Conservation (phyloP, 2,113 vertebrate species). For the Grallaria varia region DNA sequence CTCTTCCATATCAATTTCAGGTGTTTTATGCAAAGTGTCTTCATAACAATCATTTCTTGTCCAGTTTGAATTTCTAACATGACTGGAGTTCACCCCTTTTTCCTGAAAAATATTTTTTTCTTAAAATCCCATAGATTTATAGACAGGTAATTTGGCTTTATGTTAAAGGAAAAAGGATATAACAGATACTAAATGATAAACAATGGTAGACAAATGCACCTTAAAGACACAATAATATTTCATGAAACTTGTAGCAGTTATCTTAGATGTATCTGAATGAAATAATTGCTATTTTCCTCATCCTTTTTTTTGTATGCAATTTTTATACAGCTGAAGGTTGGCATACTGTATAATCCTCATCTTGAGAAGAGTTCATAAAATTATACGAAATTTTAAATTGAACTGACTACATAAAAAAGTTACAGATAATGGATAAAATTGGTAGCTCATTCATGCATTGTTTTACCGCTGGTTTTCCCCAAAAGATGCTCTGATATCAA, state of each 20-base stretch:
- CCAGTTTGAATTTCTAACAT: conserved; percentile 77
- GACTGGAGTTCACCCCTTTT: conserved; percentile 70
- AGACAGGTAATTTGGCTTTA: background rate
- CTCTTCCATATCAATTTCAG: conserved; percentile 82
- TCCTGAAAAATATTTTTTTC: conserved; percentile 73
- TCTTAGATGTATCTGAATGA: background rate
- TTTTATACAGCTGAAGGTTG: background rate
- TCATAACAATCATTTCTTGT: conserved; percentile 78
- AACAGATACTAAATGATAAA: background rate
- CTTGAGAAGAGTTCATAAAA: background rate
- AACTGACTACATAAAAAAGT: background rate
- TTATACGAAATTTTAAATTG: background rate
- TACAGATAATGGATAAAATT: background rate
- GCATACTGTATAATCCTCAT: background rate
- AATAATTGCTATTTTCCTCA: background rate
- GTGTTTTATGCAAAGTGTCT: conserved; percentile 74
- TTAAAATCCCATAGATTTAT: background rate
- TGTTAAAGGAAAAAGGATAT: background rate
- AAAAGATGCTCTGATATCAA: background rate
- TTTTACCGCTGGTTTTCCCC: background rate
- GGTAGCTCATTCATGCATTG: background rate
- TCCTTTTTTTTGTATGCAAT: background rate
- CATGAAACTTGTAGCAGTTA: background rate
- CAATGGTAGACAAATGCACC: background rate
- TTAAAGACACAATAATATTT: background rate